Percentiles rank a stretch among this genome's conserved stretches.
These are phyloP conservation scores for Periphyllus acericola DNA, from an alignment of 2,888 invertebrate species.

Conservation along the genomic window DNA sequence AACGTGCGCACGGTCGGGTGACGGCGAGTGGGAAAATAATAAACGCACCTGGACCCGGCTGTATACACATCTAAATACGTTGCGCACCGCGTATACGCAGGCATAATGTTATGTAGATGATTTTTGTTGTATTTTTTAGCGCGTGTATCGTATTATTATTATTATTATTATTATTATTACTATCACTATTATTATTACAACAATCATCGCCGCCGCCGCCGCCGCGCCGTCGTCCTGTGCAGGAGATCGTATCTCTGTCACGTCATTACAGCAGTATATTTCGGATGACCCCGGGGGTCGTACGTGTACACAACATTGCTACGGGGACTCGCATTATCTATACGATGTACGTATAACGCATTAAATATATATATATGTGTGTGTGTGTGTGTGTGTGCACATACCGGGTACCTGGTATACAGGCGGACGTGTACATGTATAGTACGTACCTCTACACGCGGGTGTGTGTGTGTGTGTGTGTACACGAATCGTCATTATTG, in stretches of 20 bases:
- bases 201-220: neutral
- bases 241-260: constrained; percentile 21
- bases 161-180: neutral
- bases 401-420: no score
- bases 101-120: no score
- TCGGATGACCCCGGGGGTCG: constrained; percentile 33
- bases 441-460: neutral
- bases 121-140: neutral
- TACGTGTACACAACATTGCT: neutral
- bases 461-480: neutral
- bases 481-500: constrained; percentile 24
- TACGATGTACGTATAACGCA: neutral
- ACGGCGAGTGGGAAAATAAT: no score
- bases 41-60: no score
- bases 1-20: no score
- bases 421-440: no score
- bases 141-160: neutral
- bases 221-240: neutral
- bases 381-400: no score
- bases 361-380: neutral
- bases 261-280: constrained; percentile 5
- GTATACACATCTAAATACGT: no score
- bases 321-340: neutral
- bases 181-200: neutral
- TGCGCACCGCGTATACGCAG: no score